Evolutionary conservation across 2,888 invertebrate species (phyloP), one percentile per base, ranked within the genome.

Genomic region (Gymnosoma rotundatum): DNA sequence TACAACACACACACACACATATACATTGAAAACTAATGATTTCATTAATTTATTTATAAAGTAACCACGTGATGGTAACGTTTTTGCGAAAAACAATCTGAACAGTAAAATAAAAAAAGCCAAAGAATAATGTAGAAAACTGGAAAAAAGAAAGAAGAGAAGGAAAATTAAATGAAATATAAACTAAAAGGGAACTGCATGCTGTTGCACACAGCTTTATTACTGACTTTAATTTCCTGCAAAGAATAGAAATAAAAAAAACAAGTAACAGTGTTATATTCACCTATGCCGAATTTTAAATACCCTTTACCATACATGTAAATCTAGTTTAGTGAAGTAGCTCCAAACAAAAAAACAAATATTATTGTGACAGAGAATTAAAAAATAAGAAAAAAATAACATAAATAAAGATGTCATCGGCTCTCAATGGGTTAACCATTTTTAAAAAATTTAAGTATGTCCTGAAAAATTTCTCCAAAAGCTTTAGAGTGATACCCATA

Each of bases 31-130:
- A 81, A 84, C 78, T 84, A 84, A 84, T 81, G 84, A 84, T 84
- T 84, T 64, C 74, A 86, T 86, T 86, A 83, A 85, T 85, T 87
- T 85, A 86, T 87, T 87, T 86, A 86, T 83, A 87, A 84, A 85
- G 82, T 73, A 83, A 83, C 85, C 86, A 86, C 86, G 85, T 87
- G 85, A 75, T 85, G 78, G 78, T 66, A 80, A 82, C 73, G 78
- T 74, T 83, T 52, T 54, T 16, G 48, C 38, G 14, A 56, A 42
- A n/a, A 32, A 48, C 5, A 52, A 8, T n/a, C n/a, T 38, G 54
- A 80, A 81, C 63, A 70, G 70, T 67, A 80, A 74, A 70, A 75
- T 67, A 64, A 75, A 50, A 76, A 79, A 75, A 79, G 63, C 32
- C 63, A 70, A 69, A 52, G 50, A 79, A 54, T 69, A 21, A n/a